Base-by-base conservation (phyloP, 2,113 vertebrate genomes). In the Melanerpes aurifrons region DNA sequence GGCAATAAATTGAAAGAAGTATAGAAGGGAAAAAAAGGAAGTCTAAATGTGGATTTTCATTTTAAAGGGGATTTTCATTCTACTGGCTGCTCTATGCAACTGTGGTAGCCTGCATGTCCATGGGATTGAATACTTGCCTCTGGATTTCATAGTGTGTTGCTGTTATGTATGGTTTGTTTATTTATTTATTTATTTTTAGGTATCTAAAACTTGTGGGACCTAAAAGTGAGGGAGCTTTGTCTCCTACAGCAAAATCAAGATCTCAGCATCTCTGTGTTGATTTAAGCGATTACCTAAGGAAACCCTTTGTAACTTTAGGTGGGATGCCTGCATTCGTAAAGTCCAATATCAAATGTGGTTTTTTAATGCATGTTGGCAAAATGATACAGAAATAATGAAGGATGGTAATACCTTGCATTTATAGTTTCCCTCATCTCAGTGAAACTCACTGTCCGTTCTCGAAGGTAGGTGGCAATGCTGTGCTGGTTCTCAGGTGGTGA, bases 371-470 rank as follows among this genome's bases (percentile, higher is more conserved):
- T 15, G 12, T 45, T 64, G 62, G 62, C 57, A 73, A 61, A 57
- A 58, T 56, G 50, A 20, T 56, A 47, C 19, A 61, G 63, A 45
- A 89, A 26, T 66, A 29, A 35, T 12, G 29, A 86, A 54, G 25
- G 28, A 59, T 2, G 10, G 16, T n/a, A 69, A n/a, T 25, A 7
- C 18, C 18, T 35, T 70, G 12, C 45, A 64, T 14, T 79, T 45
- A n/a, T 10, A 24, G 35, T 28, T 31, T 59, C 9, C 26, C 72
- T 25, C 26, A 74, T 37, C 28, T 58, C 24, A 37, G 28, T 58
- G 57, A 20, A 70, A 24, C 37, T 29, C 1, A 1, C 10, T 0
- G 0, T 78, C n/a, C 45, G 68, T 82, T 53, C 53, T 0, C 24
- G 1, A 21, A n/a, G n/a, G 77, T 29, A 59, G 50, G 28, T 59